Percentiles rank a stretch among this genome's conserved stretches.
Evolutionary conservation across 1,140 invertebrate species (phyloP).

Genomic region (Trichomalopsis sarcophagae): DNA sequence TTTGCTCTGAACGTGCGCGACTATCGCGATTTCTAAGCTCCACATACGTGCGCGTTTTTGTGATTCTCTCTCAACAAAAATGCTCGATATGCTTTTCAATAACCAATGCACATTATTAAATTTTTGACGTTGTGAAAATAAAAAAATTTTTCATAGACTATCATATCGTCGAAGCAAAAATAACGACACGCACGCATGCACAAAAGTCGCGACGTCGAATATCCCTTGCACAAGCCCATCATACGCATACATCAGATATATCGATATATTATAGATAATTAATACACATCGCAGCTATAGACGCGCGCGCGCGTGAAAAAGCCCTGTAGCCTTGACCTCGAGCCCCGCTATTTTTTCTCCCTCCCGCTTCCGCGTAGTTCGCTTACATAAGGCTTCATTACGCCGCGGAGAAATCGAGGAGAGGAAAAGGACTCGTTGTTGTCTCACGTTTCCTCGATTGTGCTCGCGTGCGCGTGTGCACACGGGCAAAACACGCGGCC

Average conservation of each 20-base stretch:
- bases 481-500: background rate
- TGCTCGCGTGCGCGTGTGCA: no score
- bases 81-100: no score
- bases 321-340: background rate
- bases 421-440: constrained; percentile 1
- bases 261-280: background rate
- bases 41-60: background rate
- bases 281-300: no score
- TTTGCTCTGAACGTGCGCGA: background rate
- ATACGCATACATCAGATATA: constrained; percentile 18
- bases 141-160: no score
- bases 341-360: background rate
- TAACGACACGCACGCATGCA: no score
- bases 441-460: constrained; percentile 19
- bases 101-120: no score
- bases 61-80: no score
- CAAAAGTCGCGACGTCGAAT: no score
- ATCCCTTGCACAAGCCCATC: constrained; percentile 9
- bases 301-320: background rate
- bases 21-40: background rate
- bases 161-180: no score
- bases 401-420: background rate
- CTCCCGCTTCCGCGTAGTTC: background rate
- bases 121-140: no score
- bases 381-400: background rate